A percentile compares a stretch with the other conserved stretches of the same genome.
These are phyloP conservation scores for Synergus itoensis DNA, from an alignment of 2,888 invertebrate genomes.

Conservation along the genomic window DNA sequence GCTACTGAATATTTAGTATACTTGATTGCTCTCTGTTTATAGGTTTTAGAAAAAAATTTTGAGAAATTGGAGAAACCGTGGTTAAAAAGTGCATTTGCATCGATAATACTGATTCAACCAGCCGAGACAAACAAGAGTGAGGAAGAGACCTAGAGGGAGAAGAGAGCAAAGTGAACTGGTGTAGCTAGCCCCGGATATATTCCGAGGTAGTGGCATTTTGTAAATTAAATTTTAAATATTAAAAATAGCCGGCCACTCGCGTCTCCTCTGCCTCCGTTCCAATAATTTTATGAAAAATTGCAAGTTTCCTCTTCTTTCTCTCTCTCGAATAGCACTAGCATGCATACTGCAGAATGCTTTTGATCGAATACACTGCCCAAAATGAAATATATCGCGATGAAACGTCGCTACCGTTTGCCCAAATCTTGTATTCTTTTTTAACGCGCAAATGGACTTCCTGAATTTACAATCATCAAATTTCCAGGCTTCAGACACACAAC, in stretches of 20 bases:
- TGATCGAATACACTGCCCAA: conserved; percentile 64
- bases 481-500: conserved; percentile 2
- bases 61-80: too few relatives aligned
- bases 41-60: neutral
- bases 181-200: conserved; percentile 49
- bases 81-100: conserved; percentile 1
- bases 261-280: conserved; percentile 62
- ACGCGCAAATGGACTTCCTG: conserved; percentile 17
- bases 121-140: conserved; percentile 30
- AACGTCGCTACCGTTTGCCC: conserved; percentile 61
- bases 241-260: conserved; percentile 72
- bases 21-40: neutral
- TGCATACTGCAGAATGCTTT: conserved; percentile 68
- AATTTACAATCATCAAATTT: conserved; percentile 39
- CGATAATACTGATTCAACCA: conserved; percentile 30
- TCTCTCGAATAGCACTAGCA: conserved; percentile 44
- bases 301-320: conserved; percentile 55
- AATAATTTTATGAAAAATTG: conserved; percentile 77
- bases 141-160: conserved; percentile 28
- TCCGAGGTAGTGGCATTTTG: conserved; percentile 74
- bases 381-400: conserved; percentile 72
- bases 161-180: neutral
- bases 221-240: conserved; percentile 78
- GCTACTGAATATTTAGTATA: too few relatives aligned
- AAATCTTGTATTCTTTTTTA: conserved; percentile 36